Conservation (phyloP, 2,113 vertebrate species). For the Heliornis fulica region DNA sequence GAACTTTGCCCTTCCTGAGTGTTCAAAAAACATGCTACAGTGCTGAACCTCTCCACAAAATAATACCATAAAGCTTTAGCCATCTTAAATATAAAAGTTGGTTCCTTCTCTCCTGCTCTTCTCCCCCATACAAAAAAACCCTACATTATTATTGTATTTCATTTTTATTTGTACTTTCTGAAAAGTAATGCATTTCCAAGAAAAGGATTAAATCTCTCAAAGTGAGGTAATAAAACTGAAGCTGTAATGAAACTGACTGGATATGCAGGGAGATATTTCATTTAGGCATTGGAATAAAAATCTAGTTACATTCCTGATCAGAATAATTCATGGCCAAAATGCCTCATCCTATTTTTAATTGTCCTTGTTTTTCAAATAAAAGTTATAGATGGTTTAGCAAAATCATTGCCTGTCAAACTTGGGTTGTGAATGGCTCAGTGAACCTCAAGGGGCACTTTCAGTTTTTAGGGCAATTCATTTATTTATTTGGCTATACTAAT, state of each 20-base stretch:
- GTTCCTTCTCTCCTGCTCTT: background rate
- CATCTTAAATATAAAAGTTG: background rate
- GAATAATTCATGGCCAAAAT: constrained; percentile 63
- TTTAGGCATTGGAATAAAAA: constrained; percentile 43
- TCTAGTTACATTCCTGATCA: constrained; percentile 30
- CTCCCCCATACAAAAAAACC: background rate
- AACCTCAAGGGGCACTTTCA: background rate
- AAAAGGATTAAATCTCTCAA: constrained; percentile 50
- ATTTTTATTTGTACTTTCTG: constrained; percentile 55
- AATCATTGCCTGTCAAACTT: constrained; percentile 12
- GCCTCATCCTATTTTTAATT: constrained; percentile 59
- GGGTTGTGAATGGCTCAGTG: background rate
- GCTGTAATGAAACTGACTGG: constrained; percentile 51
- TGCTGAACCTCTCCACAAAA: background rate
- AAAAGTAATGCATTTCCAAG: constrained; percentile 29
- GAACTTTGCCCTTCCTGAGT: background rate
- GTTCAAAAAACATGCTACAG: background rate
- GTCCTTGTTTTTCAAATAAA: constrained; percentile 56
- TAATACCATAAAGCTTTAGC: background rate
- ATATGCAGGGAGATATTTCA: constrained; percentile 53
- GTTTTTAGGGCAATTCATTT: constrained; percentile 50
- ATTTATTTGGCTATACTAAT: constrained; percentile 16
- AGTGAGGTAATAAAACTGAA: constrained; percentile 49
- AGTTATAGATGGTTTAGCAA: constrained; percentile 33
- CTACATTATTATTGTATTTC: constrained; percentile 10